These are phyloP conservation scores for Mycalesis mineus DNA, from an alignment of 2,888 invertebrate genomes.

Conservation along the genomic window DNA sequence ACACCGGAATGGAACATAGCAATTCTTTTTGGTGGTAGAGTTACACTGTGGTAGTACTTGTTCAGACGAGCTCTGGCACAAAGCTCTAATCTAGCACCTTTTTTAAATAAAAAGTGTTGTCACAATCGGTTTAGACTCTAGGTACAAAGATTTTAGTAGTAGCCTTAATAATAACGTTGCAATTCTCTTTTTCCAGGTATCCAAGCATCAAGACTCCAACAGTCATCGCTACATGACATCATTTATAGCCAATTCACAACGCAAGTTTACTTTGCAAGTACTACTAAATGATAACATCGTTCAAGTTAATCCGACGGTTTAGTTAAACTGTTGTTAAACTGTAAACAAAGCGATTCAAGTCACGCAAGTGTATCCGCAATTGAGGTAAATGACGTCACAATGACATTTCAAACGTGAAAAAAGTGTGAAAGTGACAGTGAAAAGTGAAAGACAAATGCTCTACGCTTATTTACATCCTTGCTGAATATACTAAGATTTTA, in stretches of 20 bases:
- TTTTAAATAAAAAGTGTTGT: too few species aligned
- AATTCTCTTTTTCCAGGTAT: conserved; percentile 1
- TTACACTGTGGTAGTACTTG: too few species aligned
- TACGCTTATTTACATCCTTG: too few species aligned
- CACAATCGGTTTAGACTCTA: too few species aligned
- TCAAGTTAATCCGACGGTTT: conserved; percentile 3
- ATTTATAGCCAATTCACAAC: background rate
- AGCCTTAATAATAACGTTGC: background rate
- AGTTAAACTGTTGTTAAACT: background rate
- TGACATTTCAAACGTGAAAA: conserved; percentile 1
- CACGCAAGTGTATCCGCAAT: background rate
- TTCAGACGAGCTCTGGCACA: too few species aligned
- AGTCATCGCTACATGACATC: background rate
- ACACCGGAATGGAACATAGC: too few species aligned
- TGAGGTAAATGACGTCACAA: background rate
- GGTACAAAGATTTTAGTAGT: too few species aligned
- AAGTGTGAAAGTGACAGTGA: conserved; percentile 1
- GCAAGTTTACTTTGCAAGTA: background rate
- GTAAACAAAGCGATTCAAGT: background rate
- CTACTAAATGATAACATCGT: conserved; percentile 5
- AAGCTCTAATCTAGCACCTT: too few species aligned
- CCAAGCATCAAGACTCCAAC: background rate
- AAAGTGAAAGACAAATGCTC: conserved; percentile 39
- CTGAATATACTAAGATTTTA: too few species aligned
- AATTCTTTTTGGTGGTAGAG: too few species aligned